phyloP scores from a whole-genome alignment of 2,113 vertebrate genomes.

The western clawed frog (Xenopus tropicalis) region DNA sequence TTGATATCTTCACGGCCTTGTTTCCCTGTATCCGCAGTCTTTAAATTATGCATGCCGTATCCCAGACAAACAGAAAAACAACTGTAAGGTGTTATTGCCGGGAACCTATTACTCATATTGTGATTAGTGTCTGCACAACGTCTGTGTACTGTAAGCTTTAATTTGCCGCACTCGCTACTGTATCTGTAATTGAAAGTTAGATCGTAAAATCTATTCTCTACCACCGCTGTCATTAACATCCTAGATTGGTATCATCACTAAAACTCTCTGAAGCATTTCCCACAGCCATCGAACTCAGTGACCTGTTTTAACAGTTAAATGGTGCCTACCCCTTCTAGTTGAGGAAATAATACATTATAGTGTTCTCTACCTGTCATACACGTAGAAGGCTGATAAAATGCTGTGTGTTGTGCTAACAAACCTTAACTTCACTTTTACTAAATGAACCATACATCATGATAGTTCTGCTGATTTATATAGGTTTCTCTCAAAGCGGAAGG shows the following conservation, averaged over 20 bases:
- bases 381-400: background rate
- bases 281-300: slow-evolving; percentile 39
- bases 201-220: slow-evolving; percentile 44
- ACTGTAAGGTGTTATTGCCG: slow-evolving; percentile 5
- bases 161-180: slow-evolving; percentile 43
- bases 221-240: slow-evolving; percentile 41
- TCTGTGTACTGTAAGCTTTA: slow-evolving; percentile 40
- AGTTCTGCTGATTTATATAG: too few species aligned
- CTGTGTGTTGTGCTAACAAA: too few species aligned
- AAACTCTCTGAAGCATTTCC: slow-evolving; percentile 45
- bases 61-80: background rate
- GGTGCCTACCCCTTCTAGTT: slow-evolving; percentile 31
- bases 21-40: background rate
- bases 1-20: background rate
- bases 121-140: slow-evolving; percentile 38
- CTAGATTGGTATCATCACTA: slow-evolving; percentile 44
- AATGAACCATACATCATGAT: too few species aligned
- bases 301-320: slow-evolving; percentile 44
- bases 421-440: too few species aligned
- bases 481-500: too few species aligned
- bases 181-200: slow-evolving; percentile 45
- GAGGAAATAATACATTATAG: slow-evolving; percentile 26
- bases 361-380: slow-evolving; percentile 20
- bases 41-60: background rate
- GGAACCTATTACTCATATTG: slow-evolving; percentile 37